phyloP scores from a whole-genome alignment of 2,113 vertebrate genomes.

The Otis tarda region DNA sequence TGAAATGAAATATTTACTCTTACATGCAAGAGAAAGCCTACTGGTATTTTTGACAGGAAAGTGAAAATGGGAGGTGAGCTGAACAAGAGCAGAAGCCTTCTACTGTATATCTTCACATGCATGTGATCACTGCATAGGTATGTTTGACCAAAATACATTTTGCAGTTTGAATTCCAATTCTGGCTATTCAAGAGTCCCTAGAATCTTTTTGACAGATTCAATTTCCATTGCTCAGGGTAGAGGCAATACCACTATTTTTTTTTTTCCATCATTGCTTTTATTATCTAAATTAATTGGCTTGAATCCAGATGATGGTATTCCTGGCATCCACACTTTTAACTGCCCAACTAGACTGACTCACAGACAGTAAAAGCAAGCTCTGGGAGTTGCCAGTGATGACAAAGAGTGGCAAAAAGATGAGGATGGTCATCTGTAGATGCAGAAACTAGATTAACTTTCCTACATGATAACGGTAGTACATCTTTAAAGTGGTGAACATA shows the following conservation, averaged over 20 bases:
- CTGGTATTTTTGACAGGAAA: background rate
- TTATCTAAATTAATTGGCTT: background rate
- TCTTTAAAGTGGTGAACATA: background rate
- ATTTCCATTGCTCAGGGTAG: background rate
- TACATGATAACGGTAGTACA: background rate
- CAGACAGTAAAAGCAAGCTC: background rate
- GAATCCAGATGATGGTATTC: background rate
- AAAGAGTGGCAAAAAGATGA: background rate
- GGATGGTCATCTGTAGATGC: background rate
- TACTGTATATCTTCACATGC: background rate
- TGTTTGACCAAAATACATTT: background rate
- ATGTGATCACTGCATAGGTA: background rate
- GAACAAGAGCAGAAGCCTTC: background rate
- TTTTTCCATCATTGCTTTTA: background rate
- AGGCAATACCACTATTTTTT: background rate
- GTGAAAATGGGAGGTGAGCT: background rate
- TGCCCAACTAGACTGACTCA: background rate
- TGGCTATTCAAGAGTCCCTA: background rate
- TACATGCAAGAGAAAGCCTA: background rate
- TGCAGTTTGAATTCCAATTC: background rate
- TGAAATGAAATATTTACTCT: background rate
- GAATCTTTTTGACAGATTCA: background rate
- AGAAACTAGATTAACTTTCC: background rate
- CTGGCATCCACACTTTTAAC: background rate
- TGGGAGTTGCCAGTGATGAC: background rate